phyloP scores from a whole-genome alignment of 1,140 invertebrate species.

The Antheraea pernyi region DNA sequence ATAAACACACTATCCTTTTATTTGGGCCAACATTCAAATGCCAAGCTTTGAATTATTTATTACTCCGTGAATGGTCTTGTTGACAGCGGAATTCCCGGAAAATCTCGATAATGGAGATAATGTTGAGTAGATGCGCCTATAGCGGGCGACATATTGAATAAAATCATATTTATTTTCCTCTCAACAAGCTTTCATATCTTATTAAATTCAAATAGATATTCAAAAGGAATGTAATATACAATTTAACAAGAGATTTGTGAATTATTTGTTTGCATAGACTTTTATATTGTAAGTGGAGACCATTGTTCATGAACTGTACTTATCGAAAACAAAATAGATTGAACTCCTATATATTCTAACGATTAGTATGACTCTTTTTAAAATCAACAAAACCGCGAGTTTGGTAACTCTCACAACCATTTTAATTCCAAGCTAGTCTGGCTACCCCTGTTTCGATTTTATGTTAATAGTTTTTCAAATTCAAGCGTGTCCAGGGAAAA shows the following conservation, averaged over 20 bases:
- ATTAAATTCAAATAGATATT: neutral
- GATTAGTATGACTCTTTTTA: too few relatives aligned
- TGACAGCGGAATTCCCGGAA: conserved; percentile 3
- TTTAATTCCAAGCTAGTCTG: too few relatives aligned
- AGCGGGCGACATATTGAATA: neutral
- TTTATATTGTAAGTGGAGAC: too few relatives aligned
- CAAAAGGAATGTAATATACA: neutral
- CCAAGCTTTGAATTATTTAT: neutral
- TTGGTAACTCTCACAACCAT: too few relatives aligned
- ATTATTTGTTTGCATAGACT: too few relatives aligned
- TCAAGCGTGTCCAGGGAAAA: too few relatives aligned
- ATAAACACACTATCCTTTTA: neutral
- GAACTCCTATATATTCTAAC: too few relatives aligned
- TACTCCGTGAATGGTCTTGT: neutral
- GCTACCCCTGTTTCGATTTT: too few relatives aligned
- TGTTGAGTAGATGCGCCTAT: neutral
- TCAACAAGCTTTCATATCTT: neutral
- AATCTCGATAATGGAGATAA: conserved; percentile 3
- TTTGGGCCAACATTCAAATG: neutral
- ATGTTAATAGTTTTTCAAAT: too few relatives aligned
- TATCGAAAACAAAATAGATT: too few relatives aligned
- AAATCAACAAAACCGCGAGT: too few relatives aligned
- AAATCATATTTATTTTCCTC: neutral
- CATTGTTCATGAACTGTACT: too few relatives aligned
- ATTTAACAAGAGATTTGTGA: neutral